Evolutionary conservation across 1,140 invertebrate genomes (phyloP), one percentile per base, ranked within the genome.

Genomic region (Drepana arcuata): DNA sequence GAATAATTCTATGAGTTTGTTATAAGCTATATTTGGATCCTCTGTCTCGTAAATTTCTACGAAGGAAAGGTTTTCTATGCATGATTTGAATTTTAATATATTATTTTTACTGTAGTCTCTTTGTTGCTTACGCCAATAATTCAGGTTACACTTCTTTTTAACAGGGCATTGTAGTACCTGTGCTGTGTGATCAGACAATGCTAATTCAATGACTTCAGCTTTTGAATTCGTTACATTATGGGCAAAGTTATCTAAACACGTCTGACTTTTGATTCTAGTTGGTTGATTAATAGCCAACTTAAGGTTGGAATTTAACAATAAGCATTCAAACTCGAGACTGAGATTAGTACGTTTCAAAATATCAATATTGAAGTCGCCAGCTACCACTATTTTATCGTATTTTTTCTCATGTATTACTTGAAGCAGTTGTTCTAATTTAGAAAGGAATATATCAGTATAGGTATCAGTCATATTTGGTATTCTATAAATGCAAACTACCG

Each of bases 241-340:
- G 0, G 40, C 36, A 16, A 55, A 37, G 27, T 55, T 55, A 31
- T 55, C 46, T 2, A 55, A 29, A 28, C 46, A 46, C 2, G 51
- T 46, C 1, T 38, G 12, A 27, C 36, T 48, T 12, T 7, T 16
- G 7, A 55, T 7, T 3, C 46, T 7, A 14, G 46, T 55, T 3
- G 42, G 41, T 38, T 46, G 9, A 1, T 23, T 40, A 7, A 55
- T 24, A 25, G 23, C 30, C 32, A 49, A 16, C 33, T 45, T 45
- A 1, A 48, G 13, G 23, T 43, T 41, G 46, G 31, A 46, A 21
- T 29, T 48, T 16, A 26, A 14, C 3, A 53, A 7, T 11, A 53
- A 4, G 13, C 14, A 25, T 28, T 36, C 35, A 23, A 54, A 42
- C 23, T 48, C 41, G 12, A 10, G 5, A 7, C 12, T 16, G 6